phyloP scores from a whole-genome alignment of 2,888 invertebrate species.

The Scrobipalpa atriplicella region DNA sequence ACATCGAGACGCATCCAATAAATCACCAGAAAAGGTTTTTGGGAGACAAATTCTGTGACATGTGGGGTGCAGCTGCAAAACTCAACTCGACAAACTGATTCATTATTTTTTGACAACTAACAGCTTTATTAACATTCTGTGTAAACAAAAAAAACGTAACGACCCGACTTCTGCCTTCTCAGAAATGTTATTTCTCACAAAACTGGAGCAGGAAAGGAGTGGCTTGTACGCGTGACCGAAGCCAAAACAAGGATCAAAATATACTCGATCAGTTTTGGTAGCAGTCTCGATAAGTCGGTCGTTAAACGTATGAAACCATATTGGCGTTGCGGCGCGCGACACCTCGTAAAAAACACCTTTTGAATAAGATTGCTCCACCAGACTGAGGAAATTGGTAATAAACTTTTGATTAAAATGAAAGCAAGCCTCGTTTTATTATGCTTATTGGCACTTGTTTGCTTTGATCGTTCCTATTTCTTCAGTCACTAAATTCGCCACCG shows the following conservation, averaged over 20 bases:
- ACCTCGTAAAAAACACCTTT: constrained; percentile 55
- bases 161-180: constrained; percentile 32
- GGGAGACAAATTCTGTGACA: constrained; percentile 68
- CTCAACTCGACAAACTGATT: constrained; percentile 35
- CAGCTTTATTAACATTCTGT: constrained; percentile 33
- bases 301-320: constrained; percentile 54
- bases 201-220: constrained; percentile 44
- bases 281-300: constrained; percentile 56
- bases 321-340: constrained; percentile 54
- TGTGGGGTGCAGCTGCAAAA: constrained; percentile 73
- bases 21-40: constrained; percentile 67
- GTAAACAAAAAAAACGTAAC: constrained; percentile 37
- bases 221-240: constrained; percentile 63
- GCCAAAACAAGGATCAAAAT: constrained; percentile 65
- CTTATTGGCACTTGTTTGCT: background rate
- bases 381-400: constrained; percentile 2
- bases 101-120: constrained; percentile 42
- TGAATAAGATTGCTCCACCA: constrained; percentile 16
- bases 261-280: constrained; percentile 62
- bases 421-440: background rate
- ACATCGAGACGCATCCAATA: constrained; percentile 46
- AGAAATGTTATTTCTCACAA: constrained; percentile 32
- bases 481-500: background rate
- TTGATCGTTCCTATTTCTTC: background rate
- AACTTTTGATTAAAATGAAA: background rate